These are phyloP conservation scores for Corapipo altera DNA, from an alignment of 2,113 vertebrate species.

Conservation along the genomic window DNA sequence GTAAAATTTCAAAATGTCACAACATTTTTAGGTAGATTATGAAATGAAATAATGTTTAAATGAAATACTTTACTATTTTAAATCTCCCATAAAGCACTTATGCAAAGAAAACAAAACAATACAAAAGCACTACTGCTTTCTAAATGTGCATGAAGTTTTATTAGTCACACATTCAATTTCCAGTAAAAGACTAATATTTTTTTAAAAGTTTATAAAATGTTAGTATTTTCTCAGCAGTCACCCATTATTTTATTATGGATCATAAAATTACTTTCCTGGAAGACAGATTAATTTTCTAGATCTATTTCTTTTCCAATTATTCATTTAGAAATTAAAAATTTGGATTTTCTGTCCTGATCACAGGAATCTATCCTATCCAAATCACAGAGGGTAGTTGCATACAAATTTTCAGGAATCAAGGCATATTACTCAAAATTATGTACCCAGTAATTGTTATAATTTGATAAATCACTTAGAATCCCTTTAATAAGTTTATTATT, in stretches of 20 bases:
- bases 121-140: rapidly evolving
- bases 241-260: neutral
- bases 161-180: neutral
- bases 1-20: neutral
- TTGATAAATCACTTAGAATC: neutral
- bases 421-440: neutral
- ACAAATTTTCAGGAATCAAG: neutral
- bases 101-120: neutral
- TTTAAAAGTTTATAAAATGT: neutral
- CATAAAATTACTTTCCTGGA: neutral
- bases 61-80: neutral
- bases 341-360: neutral
- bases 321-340: neutral
- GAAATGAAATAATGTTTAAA: neutral
- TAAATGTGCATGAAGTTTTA: neutral
- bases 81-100: neutral
- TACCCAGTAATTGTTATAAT: neutral
- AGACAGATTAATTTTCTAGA: neutral
- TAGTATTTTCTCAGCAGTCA: neutral
- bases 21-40: neutral
- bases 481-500: neutral
- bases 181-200: neutral
- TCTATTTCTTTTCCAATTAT: neutral
- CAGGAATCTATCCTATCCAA: neutral
- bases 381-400: neutral